Percentiles rank a stretch among this genome's conserved stretches.
Evolutionary conservation across 23 tunicate species (phyloP).

Genomic region (Phallusia fumigata): DNA sequence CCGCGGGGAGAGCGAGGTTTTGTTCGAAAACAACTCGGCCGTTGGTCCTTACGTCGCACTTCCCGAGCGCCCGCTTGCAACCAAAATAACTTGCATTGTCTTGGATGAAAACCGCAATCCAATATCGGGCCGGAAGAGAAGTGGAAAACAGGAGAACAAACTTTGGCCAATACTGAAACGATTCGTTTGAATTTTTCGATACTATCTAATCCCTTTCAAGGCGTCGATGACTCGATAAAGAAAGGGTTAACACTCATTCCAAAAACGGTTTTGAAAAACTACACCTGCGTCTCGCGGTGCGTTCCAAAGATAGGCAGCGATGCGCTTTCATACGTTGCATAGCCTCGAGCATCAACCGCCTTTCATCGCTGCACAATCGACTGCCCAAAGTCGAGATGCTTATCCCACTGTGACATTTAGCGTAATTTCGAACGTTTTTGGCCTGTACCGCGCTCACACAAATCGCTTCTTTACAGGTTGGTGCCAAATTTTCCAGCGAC

Average conservation of each 20-base stretch:
- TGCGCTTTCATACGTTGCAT: background rate
- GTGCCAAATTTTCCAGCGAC: background rate
- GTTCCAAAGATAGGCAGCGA: too few species aligned
- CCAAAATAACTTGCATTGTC: slow-evolving; percentile 1
- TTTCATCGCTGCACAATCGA: background rate
- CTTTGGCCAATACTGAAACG: too few species aligned
- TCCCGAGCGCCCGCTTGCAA: background rate
- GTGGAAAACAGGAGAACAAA: background rate
- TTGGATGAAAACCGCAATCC: slow-evolving; percentile 8
- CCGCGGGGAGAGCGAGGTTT: background rate
- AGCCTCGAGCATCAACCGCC: background rate
- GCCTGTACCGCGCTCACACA: background rate
- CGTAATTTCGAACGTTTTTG: background rate
- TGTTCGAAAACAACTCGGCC: background rate
- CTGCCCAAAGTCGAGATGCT: too few species aligned
- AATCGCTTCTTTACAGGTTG: background rate
- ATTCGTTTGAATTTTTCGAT: too few species aligned
- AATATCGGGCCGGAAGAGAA: background rate
- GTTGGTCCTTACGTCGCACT: background rate
- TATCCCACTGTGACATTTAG: slow-evolving; percentile 10
- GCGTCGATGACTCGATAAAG: too few species aligned
- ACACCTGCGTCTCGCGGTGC: too few species aligned
- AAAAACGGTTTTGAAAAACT: too few species aligned
- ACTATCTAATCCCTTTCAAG: too few species aligned
- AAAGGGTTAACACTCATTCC: too few species aligned